Evolutionary conservation across 2,888 invertebrate genomes (phyloP), one percentile per base, ranked within the genome.

Genomic region (Oxycera nigricornis): DNA sequence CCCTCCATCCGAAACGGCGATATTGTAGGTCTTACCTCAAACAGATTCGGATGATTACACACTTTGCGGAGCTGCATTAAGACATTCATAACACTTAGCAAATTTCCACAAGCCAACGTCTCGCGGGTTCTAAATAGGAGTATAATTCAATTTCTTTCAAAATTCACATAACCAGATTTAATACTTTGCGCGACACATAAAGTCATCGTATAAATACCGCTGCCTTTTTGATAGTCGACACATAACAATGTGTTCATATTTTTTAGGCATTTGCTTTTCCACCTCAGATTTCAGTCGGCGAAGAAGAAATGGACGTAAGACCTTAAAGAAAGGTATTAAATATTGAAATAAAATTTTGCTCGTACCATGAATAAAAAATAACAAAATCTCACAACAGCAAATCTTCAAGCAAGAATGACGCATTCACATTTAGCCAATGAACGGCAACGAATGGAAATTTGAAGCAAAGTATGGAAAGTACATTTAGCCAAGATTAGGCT

Each of bases 31-130:
- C 99, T 90, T 77, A 96, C 93, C 88, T 99, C 99, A 87, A 98
- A 98, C 82, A 98, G 89, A 88, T 98, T 97, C 17, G 98, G 98
- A 88, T 98, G 98, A 87, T 98, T 98, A 88, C 98, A 98, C 79
- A 97, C 96, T 88, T 98, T 98, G 73, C 98, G 89, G 82, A 98
- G 88, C 86, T 98, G 97, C 97, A 98, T 98, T 76, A 98, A 88
- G 79, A 98, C 94, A 86, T 97, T 97, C 82, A 98, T 95, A 7
- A 98, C 97, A 86, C 95, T 95, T 77, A 98, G 87, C 82, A 97
- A 90, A 87, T 96, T 98, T 74, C 99, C 99, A 73, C 93, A 91
- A 24, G 94, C 92, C 79, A 99, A 88, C 7, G 96, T 96, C 88
- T 98, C 97, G 83, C 90, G 92, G 65, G 99, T 99, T 84, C 96